phyloP scores from a whole-genome alignment of 2,797 vertebrate genomes.

The Hafferia zeledoni region DNA sequence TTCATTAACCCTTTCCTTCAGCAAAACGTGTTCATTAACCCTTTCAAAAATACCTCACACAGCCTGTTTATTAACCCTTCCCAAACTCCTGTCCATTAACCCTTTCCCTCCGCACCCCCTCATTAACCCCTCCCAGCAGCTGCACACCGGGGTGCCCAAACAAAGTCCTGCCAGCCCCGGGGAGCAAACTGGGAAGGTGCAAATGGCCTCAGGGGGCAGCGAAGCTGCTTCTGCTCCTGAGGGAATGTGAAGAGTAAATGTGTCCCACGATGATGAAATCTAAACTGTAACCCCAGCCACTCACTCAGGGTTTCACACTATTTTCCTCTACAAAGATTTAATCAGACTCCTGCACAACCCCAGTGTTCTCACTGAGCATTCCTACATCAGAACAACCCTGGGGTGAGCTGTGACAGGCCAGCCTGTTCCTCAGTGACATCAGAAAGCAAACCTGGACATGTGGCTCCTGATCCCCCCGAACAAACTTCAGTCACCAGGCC shows the following conservation, averaged over 20 bases:
- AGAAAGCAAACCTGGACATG: not conserved
- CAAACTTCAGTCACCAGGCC: not conserved
- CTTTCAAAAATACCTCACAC: too few relatives aligned
- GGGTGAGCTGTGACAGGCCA: not conserved
- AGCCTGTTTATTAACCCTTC: too few relatives aligned
- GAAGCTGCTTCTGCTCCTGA: not conserved
- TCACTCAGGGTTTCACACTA: not conserved
- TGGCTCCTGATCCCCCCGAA: not conserved
- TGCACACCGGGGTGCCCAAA: not conserved
- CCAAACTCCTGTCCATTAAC: not conserved
- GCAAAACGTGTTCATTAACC: too few relatives aligned
- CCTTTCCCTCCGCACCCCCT: not conserved
- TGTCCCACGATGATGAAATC: not conserved
- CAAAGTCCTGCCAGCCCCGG: not conserved
- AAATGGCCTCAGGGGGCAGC: fast-evolving
- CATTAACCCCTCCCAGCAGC: not conserved
- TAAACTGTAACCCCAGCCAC: not conserved
- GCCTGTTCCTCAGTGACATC: not conserved
- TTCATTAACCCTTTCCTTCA: too few relatives aligned
- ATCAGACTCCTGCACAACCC: not conserved
- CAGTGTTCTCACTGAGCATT: not conserved
- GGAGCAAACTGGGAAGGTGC: not conserved
- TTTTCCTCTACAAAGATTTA: not conserved
- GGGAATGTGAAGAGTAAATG: not conserved
- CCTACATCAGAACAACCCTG: not conserved